Evolutionary conservation across 2,797 vertebrate genomes (phyloP).

Genomic region (Pempheris klunzingeri): DNA sequence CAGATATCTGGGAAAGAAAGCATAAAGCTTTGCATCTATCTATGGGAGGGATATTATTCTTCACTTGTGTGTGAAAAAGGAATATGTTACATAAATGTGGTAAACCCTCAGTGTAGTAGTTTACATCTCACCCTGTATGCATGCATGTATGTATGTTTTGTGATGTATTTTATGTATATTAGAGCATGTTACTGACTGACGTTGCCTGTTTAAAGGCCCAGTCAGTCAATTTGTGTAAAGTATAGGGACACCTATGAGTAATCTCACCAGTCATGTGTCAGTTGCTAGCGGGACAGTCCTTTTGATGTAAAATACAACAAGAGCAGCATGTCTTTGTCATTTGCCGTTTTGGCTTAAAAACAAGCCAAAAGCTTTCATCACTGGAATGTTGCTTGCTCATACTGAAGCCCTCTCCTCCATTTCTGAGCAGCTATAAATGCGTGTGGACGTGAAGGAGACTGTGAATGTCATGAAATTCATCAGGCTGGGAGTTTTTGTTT

Average conservation of each 20-base stretch:
- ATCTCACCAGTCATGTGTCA: not conserved
- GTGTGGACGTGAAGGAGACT: constrained; percentile 64
- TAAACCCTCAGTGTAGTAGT: too few species aligned
- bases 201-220: not conserved
- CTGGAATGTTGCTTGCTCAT: constrained; percentile 30
- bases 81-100: too few species aligned
- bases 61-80: constrained; percentile 44
- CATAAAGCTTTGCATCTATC: constrained; percentile 24
- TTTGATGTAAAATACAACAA: constrained; percentile 12
- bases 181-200: not conserved
- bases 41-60: constrained; percentile 46
- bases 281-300: not conserved
- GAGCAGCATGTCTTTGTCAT: not conserved
- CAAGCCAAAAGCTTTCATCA: constrained; percentile 27
- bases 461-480: constrained; percentile 67
- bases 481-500: constrained; percentile 33
- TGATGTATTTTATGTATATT: not conserved
- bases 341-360: constrained; percentile 7
- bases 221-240: not conserved
- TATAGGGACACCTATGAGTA: not conserved
- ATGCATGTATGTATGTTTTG: too few species aligned
- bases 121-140: too few species aligned
- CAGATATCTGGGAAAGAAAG: constrained; percentile 59
- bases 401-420: constrained; percentile 41
- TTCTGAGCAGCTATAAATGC: constrained; percentile 46